Evolutionary conservation across 2,113 vertebrate genomes (phyloP), one percentile per base, ranked within the genome.

Genomic region (Acinonyx jubatus): DNA sequence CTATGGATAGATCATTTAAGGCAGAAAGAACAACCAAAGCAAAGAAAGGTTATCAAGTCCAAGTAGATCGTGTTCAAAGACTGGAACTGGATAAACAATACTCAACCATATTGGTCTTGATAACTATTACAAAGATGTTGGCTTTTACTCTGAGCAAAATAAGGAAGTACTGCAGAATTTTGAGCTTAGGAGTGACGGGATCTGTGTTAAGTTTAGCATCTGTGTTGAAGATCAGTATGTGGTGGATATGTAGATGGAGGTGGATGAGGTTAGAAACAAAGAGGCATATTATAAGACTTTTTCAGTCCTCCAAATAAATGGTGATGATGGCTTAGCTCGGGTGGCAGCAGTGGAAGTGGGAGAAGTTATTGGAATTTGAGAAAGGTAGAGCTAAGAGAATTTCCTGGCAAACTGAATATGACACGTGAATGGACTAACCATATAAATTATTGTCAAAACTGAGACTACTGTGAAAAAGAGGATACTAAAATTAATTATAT

Each of bases 51-150:
- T 25, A 4, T 65, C 36, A 55, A 66, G 7, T 78, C 74, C 15
- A 78, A 25, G 6, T 65, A 65, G 21, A 29, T 3, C 1, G 7
- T 68, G n/a, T 36, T 88, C 57, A 68, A 25, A 19, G 18, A 52
- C 9, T 81, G 29, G 18, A 4, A 7, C 36, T 41, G 2, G 7
- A 66, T 4, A 45, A 12, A 83, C 1, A 57, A 48, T 83, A 18
- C 15, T 18, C 48, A 9, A 63, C 16, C 7, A 7, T 41, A 3
- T 5, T 10, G 27, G 2, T 4, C 4, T 31, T 68, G 12, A n/a
- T 45, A 29, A 36, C 55, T 74, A 73, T 33, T 92, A n/a, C 7
- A 45, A 84, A 15, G 4, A 38, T 3, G 4, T 83, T 18, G 1
- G 2, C 1, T 78, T 89, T 84, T 89, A 69, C 21, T 91, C 27